Conservation (phyloP, 2,113 vertebrate species). For the Xyrauchen texanus region DNA sequence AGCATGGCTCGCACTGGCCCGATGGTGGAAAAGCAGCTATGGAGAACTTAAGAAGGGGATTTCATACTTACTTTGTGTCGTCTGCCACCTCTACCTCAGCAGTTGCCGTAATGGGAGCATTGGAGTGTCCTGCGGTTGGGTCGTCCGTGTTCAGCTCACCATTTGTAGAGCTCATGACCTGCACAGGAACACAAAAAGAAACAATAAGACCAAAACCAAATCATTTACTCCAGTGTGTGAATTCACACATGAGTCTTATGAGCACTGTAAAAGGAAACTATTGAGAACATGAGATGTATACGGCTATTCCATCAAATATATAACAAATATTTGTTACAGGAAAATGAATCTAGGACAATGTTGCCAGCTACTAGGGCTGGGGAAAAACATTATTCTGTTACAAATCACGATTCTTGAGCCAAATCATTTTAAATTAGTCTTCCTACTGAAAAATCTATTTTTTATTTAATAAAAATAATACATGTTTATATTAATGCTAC, state of each 20-base stretch:
- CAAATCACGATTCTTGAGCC: too few species aligned
- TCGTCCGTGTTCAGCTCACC: slow-evolving; percentile 96
- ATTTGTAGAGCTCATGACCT: slow-evolving; percentile 97
- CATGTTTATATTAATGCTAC: too few species aligned
- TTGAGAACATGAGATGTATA: background rate
- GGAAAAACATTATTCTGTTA: too few species aligned
- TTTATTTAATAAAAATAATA: too few species aligned
- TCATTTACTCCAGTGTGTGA: background rate
- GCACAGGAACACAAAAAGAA: slow-evolving; percentile 38
- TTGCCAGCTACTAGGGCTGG: too few species aligned
- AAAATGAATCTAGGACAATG: too few species aligned
- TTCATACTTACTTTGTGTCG: slow-evolving; percentile 88
- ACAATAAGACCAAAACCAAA: background rate
- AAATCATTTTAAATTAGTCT: too few species aligned
- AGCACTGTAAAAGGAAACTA: background rate
- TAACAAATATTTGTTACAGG: too few species aligned
- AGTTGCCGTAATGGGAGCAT: slow-evolving; percentile 94
- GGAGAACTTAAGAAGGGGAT: background rate
- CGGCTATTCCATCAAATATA: background rate
- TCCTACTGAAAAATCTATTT: too few species aligned
- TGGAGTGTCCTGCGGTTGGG: slow-evolving; percentile 94
- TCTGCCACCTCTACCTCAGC: slow-evolving; percentile 94
- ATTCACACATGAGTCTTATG: background rate
- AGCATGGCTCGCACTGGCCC: too few species aligned
- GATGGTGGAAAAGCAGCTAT: background rate